These are phyloP conservation scores for Scaptomyza parva DNA, from an alignment of 2,888 invertebrate genomes.

Conservation along the genomic window DNA sequence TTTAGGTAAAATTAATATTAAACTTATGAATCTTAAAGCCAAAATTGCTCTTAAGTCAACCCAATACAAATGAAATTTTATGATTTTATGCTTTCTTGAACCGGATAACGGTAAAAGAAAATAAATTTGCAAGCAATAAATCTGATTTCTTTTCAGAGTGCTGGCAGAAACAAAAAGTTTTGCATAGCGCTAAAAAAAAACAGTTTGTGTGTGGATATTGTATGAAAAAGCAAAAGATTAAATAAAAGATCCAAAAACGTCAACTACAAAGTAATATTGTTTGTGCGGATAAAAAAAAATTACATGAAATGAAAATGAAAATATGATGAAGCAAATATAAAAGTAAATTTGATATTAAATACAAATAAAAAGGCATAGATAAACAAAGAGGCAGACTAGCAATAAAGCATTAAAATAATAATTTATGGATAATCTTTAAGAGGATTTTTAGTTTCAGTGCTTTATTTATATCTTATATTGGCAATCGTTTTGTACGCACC, in stretches of 20 bases:
- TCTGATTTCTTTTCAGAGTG: conserved; percentile 51
- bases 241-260: conserved; percentile 30
- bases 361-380: conserved; percentile 5
- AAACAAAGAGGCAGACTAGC: conserved; percentile 3
- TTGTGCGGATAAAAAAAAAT: conserved; percentile 21
- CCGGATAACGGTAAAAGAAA: conserved; percentile 8
- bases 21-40: conserved; percentile 1
- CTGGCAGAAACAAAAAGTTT: conserved; percentile 13
- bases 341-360: neutral
- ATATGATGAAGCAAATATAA: conserved; percentile 5
- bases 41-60: conserved; percentile 15
- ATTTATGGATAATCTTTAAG: conserved; percentile 6
- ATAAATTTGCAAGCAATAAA: conserved; percentile 44
- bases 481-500: conserved; percentile 76
- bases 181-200: neutral
- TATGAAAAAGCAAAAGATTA: conserved; percentile 43
- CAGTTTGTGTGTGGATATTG: conserved; percentile 17
- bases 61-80: conserved; percentile 14
- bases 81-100: conserved; percentile 6
- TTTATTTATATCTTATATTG: conserved; percentile 12
- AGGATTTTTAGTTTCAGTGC: conserved; percentile 16
- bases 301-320: conserved; percentile 25
- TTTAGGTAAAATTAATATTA: neutral
- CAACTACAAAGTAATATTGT: conserved; percentile 17
- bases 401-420: conserved; percentile 28